These are phyloP conservation scores for Gulo gulo DNA, from an alignment of 2,113 vertebrate species.

Conservation along the genomic window DNA sequence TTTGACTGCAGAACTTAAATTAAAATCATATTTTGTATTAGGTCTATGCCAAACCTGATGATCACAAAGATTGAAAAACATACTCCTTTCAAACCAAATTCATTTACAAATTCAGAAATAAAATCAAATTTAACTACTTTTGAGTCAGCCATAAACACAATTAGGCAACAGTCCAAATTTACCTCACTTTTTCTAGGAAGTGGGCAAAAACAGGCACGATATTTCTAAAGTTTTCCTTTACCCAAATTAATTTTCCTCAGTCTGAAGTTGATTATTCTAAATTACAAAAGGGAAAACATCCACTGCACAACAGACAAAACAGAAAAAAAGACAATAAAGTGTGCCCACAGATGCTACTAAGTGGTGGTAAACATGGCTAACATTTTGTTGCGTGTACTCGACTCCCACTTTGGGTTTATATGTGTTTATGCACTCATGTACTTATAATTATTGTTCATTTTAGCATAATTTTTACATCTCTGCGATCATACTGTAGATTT, in stretches of 20 bases:
- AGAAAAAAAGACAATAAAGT: neutral
- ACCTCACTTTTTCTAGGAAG: constrained; percentile 33
- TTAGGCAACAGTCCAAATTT: neutral
- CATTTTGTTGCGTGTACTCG: neutral
- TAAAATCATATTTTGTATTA: constrained; percentile 36
- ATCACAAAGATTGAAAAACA: constrained; percentile 5
- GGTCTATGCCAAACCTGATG: neutral
- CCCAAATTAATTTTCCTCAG: constrained; percentile 25
- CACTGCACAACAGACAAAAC: neutral
- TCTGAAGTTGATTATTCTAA: neutral
- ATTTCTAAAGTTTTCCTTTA: neutral
- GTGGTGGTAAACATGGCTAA: neutral
- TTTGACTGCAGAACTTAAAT: constrained; percentile 23
- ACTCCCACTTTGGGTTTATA: neutral
- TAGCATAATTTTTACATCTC: neutral
- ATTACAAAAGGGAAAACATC: neutral
- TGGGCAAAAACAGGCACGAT: neutral
- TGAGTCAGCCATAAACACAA: neutral
- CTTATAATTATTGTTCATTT: neutral
- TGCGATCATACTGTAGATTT: neutral
- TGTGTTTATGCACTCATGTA: neutral
- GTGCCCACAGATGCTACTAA: neutral
- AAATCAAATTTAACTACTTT: constrained; percentile 37
- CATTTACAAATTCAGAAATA: neutral
- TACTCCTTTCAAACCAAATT: constrained; percentile 22